These are phyloP conservation scores for Coleophora deauratella DNA, from an alignment of 2,888 invertebrate genomes.

Conservation along the genomic window DNA sequence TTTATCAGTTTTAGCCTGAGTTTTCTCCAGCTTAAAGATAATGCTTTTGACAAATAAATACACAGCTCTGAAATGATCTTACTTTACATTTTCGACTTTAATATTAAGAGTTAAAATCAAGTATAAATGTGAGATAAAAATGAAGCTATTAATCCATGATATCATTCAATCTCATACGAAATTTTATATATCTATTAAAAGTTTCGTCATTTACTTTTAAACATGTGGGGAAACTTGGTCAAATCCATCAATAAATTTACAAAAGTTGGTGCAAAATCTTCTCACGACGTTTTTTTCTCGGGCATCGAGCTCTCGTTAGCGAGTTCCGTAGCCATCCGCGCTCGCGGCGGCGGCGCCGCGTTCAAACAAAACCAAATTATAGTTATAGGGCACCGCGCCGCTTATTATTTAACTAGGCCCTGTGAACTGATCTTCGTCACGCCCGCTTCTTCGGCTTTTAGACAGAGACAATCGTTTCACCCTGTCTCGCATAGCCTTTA, in stretches of 20 bases:
- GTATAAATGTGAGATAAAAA: too few relatives aligned
- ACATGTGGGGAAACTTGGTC: slow-evolving; percentile 25
- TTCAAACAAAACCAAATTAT: slow-evolving; percentile 65
- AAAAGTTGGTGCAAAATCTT: slow-evolving; percentile 42
- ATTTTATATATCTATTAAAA: not conserved
- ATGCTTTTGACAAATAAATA: too few relatives aligned
- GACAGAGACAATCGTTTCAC: slow-evolving; percentile 30
- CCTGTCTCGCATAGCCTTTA: slow-evolving; percentile 18
- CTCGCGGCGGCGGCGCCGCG: slow-evolving; percentile 42
- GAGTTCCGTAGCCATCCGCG: slow-evolving; percentile 39
- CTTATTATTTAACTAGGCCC: slow-evolving; percentile 68
- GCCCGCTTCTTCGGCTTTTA: slow-evolving; percentile 39
- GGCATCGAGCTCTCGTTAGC: slow-evolving; percentile 50
- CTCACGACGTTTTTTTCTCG: slow-evolving; percentile 35
- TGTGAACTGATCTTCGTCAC: slow-evolving; percentile 50
- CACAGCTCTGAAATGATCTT: too few relatives aligned
- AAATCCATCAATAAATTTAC: slow-evolving; percentile 44
- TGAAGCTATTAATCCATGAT: too few relatives aligned
- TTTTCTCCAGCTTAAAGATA: too few relatives aligned
- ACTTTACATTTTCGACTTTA: too few relatives aligned
- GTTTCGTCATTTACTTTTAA: not conserved
- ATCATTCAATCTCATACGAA: too few relatives aligned
- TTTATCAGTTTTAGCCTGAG: slow-evolving; percentile 7
- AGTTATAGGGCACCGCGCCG: slow-evolving; percentile 60
- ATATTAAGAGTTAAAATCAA: not conserved